Base-by-base conservation (phyloP, 2,888 invertebrate genomes). In the Dolomedes plantarius region DNA sequence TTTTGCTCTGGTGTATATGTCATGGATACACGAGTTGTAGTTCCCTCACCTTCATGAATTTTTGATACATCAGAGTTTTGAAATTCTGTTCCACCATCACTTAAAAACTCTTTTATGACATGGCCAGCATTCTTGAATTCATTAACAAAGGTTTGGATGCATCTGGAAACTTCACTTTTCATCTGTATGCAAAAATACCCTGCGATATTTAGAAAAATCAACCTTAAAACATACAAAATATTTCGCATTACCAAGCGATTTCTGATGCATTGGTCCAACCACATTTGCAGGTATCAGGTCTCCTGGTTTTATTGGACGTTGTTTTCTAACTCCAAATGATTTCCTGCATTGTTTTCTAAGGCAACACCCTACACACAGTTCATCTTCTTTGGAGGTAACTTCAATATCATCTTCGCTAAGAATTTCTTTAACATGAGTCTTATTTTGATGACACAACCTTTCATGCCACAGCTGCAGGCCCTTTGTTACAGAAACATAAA, bases 201-300 rank as follows among this genome's bases (percentile, higher is more conserved):
- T 39, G 0, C 71, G 41, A 19, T n/a, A 77, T 36, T 68, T 41
- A 19, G 36, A 32, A 2, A 41, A 64, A 28, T 82, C 82, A 41
- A 83, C 83, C 64, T 71, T 77, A 62, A 77, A 77, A n/a, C 62
- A 71, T 9, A 83, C n/a, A 68, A 56, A 83, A 16, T 69, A 78
- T 2, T 39, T 41, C 16, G 64, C 41, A 32, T 50, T 69, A 6
- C 77, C 77, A 16, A 83, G 13, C 11, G 83, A 83, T 13, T 27
- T 7, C 27, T 65, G n/a, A n/a, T n/a, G n/a, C n/a, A n/a, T n/a
- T n/a, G 83, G 83, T 11, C 77, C 72, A 69, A 46, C 39, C 11
- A 83, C 31, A 56, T 85, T 65, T 7, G 73, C 36, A 62, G 85
- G 78, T 6, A 79, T 73, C 0, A 78, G 36, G 11, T 67, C 64